phyloP scores from a whole-genome alignment of 2,797 vertebrate genomes.

The Pelobates cultripes region DNA sequence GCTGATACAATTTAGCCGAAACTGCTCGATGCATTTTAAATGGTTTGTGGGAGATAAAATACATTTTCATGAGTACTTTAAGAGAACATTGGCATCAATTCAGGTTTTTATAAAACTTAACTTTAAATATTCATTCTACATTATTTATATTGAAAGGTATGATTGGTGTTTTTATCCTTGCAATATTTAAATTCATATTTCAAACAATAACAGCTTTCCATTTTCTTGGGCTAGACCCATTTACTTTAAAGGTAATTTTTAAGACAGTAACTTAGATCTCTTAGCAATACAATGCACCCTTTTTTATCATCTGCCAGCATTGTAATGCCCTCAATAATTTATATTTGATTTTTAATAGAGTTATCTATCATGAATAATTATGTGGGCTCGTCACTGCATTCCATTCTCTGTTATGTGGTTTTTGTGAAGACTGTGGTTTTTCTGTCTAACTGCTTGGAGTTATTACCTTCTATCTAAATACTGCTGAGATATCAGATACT shows the following conservation, averaged over 20 bases:
- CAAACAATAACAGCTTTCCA: slow-evolving; percentile 68
- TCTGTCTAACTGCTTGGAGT: slow-evolving; percentile 61
- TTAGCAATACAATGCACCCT: slow-evolving; percentile 70
- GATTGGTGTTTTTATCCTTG: slow-evolving; percentile 63
- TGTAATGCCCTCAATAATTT: slow-evolving; percentile 74
- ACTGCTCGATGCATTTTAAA: slow-evolving; percentile 9
- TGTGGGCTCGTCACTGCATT: slow-evolving; percentile 65
- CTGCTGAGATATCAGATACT: slow-evolving; percentile 61
- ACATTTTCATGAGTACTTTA: slow-evolving; percentile 49
- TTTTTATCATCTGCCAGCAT: slow-evolving; percentile 73
- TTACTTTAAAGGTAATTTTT: slow-evolving; percentile 66
- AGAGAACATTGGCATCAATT: slow-evolving; percentile 27
- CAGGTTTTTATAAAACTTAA: slow-evolving; percentile 40
- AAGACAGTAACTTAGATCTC: slow-evolving; percentile 71
- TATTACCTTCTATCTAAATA: slow-evolving; percentile 66
- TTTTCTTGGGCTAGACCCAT: slow-evolving; percentile 64
- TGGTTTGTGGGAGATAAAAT: slow-evolving; percentile 20
- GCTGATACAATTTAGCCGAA: slow-evolving; percentile 25
- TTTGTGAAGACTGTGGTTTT: slow-evolving; percentile 71
- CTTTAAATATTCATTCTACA: slow-evolving; percentile 59
- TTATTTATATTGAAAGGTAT: slow-evolving; percentile 59
- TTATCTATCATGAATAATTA: slow-evolving; percentile 76
- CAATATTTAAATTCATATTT: slow-evolving; percentile 68
- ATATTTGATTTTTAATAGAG: slow-evolving; percentile 79
- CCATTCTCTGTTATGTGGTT: slow-evolving; percentile 73